Conservation (phyloP, 1,140 invertebrate species). For the Ips nitidus region DNA sequence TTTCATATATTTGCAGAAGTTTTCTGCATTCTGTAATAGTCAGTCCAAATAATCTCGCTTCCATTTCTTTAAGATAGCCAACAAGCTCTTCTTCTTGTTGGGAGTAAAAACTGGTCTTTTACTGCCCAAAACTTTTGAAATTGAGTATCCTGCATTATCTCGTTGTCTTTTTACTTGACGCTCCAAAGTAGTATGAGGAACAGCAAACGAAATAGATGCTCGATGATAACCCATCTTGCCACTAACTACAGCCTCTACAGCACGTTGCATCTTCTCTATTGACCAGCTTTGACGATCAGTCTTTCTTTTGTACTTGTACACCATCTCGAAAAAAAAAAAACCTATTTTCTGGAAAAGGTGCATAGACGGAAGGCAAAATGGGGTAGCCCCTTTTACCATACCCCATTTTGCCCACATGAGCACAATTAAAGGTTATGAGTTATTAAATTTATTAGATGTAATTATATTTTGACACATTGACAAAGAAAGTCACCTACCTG, state of each 20-base stretch:
- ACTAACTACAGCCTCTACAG: conserved; percentile 8
- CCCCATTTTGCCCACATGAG: conserved; percentile 1
- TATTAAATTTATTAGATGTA: background rate
- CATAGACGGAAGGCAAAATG: background rate
- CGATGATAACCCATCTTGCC: conserved; percentile 4
- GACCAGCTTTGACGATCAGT: background rate
- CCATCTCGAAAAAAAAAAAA: background rate
- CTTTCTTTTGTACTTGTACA: background rate
- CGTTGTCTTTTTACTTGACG: conserved; percentile 4
- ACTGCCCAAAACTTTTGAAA: conserved; percentile 1
- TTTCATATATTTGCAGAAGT: no score
- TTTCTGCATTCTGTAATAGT: conserved; percentile 16
- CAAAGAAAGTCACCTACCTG: background rate
- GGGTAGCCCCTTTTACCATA: background rate
- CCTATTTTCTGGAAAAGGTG: background rate
- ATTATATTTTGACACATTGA: background rate
- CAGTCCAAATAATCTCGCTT: conserved; percentile 36
- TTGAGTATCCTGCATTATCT: conserved; percentile 9
- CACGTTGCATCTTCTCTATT: background rate
- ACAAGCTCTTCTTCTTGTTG: conserved; percentile 34
- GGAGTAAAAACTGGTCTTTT: conserved; percentile 11
- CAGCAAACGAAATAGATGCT: conserved; percentile 13
- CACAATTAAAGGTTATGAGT: background rate
- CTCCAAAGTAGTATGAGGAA: conserved; percentile 11
- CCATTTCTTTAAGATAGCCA: conserved; percentile 31